These are phyloP conservation scores for Drosophila helvetica DNA, from an alignment of 2,888 invertebrate species.

Conservation along the genomic window DNA sequence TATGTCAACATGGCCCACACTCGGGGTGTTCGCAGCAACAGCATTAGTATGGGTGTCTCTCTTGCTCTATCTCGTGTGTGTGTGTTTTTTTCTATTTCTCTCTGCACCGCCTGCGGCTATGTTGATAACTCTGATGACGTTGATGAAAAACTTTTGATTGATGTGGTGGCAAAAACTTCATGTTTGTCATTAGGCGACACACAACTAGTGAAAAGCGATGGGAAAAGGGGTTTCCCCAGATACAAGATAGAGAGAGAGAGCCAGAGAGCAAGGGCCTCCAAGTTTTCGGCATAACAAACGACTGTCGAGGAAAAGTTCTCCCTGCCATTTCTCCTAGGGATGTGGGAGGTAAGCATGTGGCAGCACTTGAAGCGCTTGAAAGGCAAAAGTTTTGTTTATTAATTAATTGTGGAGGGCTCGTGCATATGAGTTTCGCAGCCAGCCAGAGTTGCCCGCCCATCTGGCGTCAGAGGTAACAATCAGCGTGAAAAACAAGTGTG, in stretches of 20 bases:
- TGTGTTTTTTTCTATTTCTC: constrained; percentile 35
- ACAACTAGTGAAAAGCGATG: constrained; percentile 30
- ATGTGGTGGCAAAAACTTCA: constrained; percentile 79
- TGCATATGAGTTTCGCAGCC: constrained; percentile 24
- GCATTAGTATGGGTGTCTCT: constrained; percentile 6
- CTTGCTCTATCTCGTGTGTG: constrained; percentile 5
- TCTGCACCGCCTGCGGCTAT: constrained; percentile 64
- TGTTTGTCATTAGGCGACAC: constrained; percentile 73
- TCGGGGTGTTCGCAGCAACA: constrained; percentile 38
- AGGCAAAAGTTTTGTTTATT: constrained; percentile 74
- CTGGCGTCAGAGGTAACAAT: background rate
- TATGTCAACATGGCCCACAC: constrained; percentile 51
- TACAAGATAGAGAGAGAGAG: background rate
- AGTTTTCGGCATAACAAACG: constrained; percentile 63
- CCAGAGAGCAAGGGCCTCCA: constrained; percentile 31
- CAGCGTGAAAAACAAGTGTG: background rate
- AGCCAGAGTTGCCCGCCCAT: constrained; percentile 1
- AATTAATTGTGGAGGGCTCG: constrained; percentile 67
- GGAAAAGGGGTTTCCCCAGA: constrained; percentile 12
- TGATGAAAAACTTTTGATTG: constrained; percentile 81
- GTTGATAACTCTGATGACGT: constrained; percentile 81
- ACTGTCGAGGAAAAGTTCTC: constrained; percentile 62
- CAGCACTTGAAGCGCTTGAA: constrained; percentile 35
- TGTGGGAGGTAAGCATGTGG: background rate
- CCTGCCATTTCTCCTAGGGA: too few species aligned